Base-by-base conservation (phyloP, 2,797 vertebrate species). In the Ctenochaetus hawaiiensis region DNA sequence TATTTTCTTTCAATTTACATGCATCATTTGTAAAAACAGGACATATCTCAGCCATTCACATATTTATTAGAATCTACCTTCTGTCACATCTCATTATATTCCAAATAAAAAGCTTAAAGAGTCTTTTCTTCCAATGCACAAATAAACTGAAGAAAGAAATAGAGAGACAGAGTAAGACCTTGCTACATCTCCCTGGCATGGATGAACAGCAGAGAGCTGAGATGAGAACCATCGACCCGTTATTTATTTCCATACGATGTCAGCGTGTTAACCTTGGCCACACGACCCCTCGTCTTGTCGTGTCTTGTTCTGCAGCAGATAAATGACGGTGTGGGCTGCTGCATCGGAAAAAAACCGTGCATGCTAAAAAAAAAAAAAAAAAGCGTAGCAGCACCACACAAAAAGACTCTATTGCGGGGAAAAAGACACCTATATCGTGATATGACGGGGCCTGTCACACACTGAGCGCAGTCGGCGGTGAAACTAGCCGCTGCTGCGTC, bases 261-360 rank as follows among this genome's bases (percentile, higher is more conserved):
- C 65, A 57, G 71, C 41, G 67, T 63, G 72, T 86, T 92, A 85
- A 88, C 87, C 87, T 91, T 93, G 91, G 85, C 72, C 86, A 88
- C 74, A 47, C 83, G 80, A 83, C 81, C 83, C 78, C 80, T 37
- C 64, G 26, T 47, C 62, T 52, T 5, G 59, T 53, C 34, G 26
- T 10, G 39, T 30, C 26, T 30, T 30, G 26, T 30, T 37, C 23
- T 62, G 67, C 51, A 51, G 57, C 58, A 51, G 65, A 57, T 77
- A 48, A 22, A 64, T 2, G 43, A 41, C 62, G n/a, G 26, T 7
- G 13, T 4, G 18, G 10, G 18, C 13, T 5, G 52, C 57, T 64
- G 72, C 75, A 45, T 6, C 57, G 26, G 14, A 54, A 53, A 53
- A n/a, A 23, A 70, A 20, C 59, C 17, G 6, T 37, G 61, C 57